These are phyloP conservation scores for Venustoraphidia nigricollis DNA, from an alignment of 2,888 invertebrate species.

Conservation along the genomic window DNA sequence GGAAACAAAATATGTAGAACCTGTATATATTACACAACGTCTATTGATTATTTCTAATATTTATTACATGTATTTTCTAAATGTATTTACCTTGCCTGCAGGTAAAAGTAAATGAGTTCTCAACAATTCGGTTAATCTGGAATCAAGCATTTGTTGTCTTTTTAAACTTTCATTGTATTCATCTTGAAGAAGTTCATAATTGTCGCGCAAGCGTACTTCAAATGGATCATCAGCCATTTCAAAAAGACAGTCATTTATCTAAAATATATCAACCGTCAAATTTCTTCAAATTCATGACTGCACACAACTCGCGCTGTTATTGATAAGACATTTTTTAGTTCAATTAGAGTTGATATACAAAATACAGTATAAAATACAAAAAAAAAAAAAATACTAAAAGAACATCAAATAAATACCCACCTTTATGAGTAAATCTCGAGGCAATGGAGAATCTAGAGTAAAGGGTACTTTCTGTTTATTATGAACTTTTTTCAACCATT, in stretches of 20 bases:
- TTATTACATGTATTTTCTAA: too few relatives aligned
- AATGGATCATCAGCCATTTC: slow-evolving; percentile 97
- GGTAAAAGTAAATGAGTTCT: slow-evolving; percentile 72
- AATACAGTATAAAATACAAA: slow-evolving; percentile 2
- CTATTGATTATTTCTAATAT: too few relatives aligned
- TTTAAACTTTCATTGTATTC: slow-evolving; percentile 90
- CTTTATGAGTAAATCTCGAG: slow-evolving; percentile 80
- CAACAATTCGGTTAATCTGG: slow-evolving; percentile 68
- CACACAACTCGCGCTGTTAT: too few relatives aligned
- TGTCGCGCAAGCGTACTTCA: slow-evolving; percentile 89
- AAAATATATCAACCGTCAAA: slow-evolving; percentile 13
- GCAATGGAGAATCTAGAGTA: slow-evolving; percentile 53
- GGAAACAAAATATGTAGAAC: too few relatives aligned
- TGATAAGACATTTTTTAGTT: too few relatives aligned
- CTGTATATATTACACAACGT: too few relatives aligned
- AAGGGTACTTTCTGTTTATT: slow-evolving; percentile 50
- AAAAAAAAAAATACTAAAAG: not conserved
- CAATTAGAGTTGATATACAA: not conserved
- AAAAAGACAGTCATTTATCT: slow-evolving; percentile 75
- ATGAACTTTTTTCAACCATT: slow-evolving; percentile 87
- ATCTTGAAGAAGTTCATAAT: slow-evolving; percentile 87
- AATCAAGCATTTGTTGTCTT: slow-evolving; percentile 73
- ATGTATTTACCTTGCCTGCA: slow-evolving; percentile 50
- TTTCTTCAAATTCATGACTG: not conserved
- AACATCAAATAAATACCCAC: slow-evolving; percentile 29